Base-by-base conservation (phyloP, 2,113 vertebrate genomes). In the Prionailurus viverrinus region DNA sequence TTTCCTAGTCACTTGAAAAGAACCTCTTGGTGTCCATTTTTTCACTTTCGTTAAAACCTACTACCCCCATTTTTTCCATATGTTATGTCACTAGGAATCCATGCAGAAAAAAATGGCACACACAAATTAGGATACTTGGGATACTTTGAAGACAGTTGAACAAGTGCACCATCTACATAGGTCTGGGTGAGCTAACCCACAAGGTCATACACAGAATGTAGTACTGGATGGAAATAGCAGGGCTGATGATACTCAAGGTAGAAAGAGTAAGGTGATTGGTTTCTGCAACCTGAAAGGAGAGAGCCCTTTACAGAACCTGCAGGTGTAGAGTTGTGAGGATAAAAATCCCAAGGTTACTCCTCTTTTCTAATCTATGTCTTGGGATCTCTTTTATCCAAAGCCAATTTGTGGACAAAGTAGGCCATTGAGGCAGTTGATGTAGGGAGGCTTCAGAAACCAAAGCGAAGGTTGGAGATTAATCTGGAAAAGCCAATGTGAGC, bases 1-100 rank as follows among this genome's bases (percentile, higher is more conserved):
- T 87, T 91, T 97, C 74, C 86, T 73, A 89, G 80, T 90, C 10
- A 65, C 58, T 80, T 95, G 33, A 65, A 90, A 86, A 92, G 51
- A 95, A 84, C 1, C 15, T n/a, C 29, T 90, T 61, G 2, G 53
- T 89, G 94, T 97, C 4, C 3, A 66, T 61, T 95, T 95, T 61
- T 58, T 33, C 53, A 74, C 16, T 86, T 85, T 73, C 66, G 61
- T 89, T 93, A 86, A 94, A 93, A 51, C 68, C 53, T 1, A 9
- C 11, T 53, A 39, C 27, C 19, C 5, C 4, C 7, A 18, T 48
- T 94, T 89, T 58, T 45, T n/a, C 33, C 1, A 3, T 41, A 63
- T 58, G 31, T 6, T 83, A 33, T 58, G 58, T 87, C 25, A 51
- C 45, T 88, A 18, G 53, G 66, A 45, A 16, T 61, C 1, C 18